Conservation (phyloP, 1,140 invertebrate genomes). For the Phocides pigmalion region DNA sequence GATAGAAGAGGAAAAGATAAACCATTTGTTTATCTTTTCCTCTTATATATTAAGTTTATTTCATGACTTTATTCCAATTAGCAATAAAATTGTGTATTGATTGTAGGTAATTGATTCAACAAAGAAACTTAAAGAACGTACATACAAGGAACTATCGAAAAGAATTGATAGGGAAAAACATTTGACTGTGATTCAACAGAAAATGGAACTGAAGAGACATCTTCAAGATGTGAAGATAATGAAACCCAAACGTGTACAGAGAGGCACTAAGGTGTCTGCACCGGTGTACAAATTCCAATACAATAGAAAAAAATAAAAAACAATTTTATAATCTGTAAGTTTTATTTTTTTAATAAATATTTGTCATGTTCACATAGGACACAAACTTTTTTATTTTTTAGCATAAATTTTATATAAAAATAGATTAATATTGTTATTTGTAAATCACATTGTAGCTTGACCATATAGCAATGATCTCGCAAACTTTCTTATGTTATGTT, state of each 20-base stretch:
- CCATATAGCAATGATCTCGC: too few species aligned
- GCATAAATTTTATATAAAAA: too few species aligned
- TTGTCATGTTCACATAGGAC: constrained; percentile 1
- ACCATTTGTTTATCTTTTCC: too few species aligned
- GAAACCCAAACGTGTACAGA: constrained; percentile 87
- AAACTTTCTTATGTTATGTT: too few species aligned
- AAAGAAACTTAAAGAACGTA: constrained; percentile 86
- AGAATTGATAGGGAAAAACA: constrained; percentile 93
- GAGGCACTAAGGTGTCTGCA: constrained; percentile 88
- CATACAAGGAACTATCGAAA: constrained; percentile 92
- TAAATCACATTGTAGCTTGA: constrained; percentile 8
- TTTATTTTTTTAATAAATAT: constrained; percentile 45
- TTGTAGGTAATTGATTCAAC: constrained; percentile 77
- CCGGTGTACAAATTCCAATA: constrained; percentile 95
- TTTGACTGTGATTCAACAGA: constrained; percentile 91
- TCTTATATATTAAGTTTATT: too few species aligned
- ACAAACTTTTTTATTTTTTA: background rate
- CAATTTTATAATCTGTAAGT: constrained; percentile 17
- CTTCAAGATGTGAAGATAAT: constrained; percentile 87
- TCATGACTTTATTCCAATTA: too few species aligned
- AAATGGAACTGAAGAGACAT: constrained; percentile 91
- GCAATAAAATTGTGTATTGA: background rate
- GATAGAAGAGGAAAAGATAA: too few species aligned
- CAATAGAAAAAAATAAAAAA: constrained; percentile 90
- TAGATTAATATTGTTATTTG: background rate